phyloP scores from a whole-genome alignment of 2,888 invertebrate species.

The Carcina quercana region DNA sequence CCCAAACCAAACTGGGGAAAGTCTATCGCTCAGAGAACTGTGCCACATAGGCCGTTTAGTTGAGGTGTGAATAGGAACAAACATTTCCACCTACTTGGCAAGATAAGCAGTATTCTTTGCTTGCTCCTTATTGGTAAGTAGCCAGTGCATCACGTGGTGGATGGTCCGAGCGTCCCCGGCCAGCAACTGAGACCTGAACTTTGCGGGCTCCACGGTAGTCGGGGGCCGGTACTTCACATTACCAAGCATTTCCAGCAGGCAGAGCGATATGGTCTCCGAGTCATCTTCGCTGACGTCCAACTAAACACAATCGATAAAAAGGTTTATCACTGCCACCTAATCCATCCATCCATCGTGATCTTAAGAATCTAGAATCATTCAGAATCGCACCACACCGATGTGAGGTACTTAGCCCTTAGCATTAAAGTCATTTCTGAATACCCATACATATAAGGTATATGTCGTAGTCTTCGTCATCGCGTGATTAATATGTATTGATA shows the following conservation, averaged over 20 bases:
- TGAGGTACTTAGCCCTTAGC: no score
- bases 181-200: constrained; percentile 57
- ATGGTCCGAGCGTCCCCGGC: constrained; percentile 83
- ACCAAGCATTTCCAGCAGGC: constrained; percentile 80
- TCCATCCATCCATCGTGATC: no score
- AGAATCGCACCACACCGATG: no score
- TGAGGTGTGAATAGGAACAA: no score
- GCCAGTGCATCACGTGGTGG: constrained; percentile 87
- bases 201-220: constrained; percentile 53
- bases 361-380: no score
- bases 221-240: constrained; percentile 87
- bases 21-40: no score
- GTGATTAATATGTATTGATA: no score
- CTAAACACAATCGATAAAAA: constrained; percentile 23
- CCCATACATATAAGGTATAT: no score
- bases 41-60: no score
- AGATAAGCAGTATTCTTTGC: constrained; percentile 89
- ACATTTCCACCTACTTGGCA: constrained; percentile 80
- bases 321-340: not conserved
- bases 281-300: constrained; percentile 83
- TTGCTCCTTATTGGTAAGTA: constrained; percentile 81
- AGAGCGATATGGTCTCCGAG: constrained; percentile 82
- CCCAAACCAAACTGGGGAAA: no score
- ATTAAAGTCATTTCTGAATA: no score
- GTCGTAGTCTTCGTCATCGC: no score